A percentile compares a stretch with the other conserved stretches of the same genome.
Conservation (phyloP, 2,888 invertebrate species). For the Leistus spinibarbis region DNA sequence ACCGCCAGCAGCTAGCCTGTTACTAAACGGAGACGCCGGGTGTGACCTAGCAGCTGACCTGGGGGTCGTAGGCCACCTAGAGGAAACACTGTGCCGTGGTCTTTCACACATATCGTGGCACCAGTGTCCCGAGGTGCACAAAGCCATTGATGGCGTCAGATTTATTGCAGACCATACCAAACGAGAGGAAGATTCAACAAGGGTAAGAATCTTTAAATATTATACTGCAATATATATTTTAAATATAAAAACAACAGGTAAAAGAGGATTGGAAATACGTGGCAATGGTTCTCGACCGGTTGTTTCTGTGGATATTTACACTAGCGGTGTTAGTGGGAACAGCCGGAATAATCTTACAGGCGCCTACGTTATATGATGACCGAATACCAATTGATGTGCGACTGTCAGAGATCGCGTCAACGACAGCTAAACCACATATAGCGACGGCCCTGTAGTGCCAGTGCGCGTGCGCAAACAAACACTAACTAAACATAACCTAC, state of each 20-base stretch:
- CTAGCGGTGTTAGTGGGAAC: conserved; percentile 93
- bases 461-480: neutral
- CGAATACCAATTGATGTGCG: conserved; percentile 86
- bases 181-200: conserved; percentile 88
- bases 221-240: neutral
- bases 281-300: conserved; percentile 95
- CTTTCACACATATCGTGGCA: conserved; percentile 76
- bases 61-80: conserved; percentile 45
- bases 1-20: conserved; percentile 54
- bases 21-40: conserved; percentile 55
- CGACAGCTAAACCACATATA: conserved; percentile 82
- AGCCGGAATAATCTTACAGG: conserved; percentile 92
- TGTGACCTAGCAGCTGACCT: conserved; percentile 56
- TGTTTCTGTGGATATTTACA: conserved; percentile 97
- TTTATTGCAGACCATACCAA: conserved; percentile 93
- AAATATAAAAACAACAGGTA: conserved; percentile 63
- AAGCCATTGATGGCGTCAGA: conserved; percentile 90
- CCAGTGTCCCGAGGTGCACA: conserved; percentile 88
- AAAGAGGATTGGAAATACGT: conserved; percentile 99
- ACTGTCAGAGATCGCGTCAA: conserved; percentile 87
- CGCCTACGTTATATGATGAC: conserved; percentile 92
- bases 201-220: conserved; percentile 67
- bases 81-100: conserved; percentile 57
- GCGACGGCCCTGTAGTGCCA: conserved; percentile 53
- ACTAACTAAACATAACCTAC: neutral